A percentile compares a stretch with the other conserved stretches of the same genome.
phyloP scores from a whole-genome alignment of 2,888 invertebrate genomes.

The Chrysolina americana region DNA sequence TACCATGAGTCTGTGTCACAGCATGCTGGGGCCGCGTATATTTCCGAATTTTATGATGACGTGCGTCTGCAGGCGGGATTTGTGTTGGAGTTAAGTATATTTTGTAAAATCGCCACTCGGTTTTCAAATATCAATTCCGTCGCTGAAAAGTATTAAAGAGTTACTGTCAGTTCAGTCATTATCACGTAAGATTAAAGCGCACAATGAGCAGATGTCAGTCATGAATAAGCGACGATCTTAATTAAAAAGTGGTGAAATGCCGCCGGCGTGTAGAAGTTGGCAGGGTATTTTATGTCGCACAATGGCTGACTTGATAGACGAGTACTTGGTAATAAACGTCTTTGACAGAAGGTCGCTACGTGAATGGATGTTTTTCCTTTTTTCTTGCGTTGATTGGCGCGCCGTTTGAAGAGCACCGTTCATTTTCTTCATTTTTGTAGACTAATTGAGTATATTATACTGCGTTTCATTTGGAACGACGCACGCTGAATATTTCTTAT shows the following conservation, averaged over 20 bases:
- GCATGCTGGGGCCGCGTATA: too few species aligned
- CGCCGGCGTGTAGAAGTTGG: neutral
- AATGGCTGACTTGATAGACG: neutral
- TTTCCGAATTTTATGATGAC: too few species aligned
- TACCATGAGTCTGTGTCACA: too few species aligned
- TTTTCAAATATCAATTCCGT: too few species aligned
- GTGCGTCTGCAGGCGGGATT: too few species aligned
- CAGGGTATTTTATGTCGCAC: neutral
- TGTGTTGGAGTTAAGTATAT: too few species aligned
- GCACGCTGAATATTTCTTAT: too few species aligned
- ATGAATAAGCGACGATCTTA: neutral
- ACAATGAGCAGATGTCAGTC: neutral
- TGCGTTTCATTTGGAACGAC: too few species aligned
- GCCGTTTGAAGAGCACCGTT: neutral
- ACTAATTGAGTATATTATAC: neutral
- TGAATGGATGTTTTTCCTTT: neutral
- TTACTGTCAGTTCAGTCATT: neutral
- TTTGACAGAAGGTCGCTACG: neutral
- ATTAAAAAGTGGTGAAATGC: neutral
- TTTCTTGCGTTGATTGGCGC: neutral
- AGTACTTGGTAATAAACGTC: constrained; percentile 11
- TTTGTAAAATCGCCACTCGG: too few species aligned
- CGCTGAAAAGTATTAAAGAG: too few species aligned
- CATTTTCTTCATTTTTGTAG: constrained; percentile 2
- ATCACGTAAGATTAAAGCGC: neutral